These are phyloP conservation scores for Tetanocera ferruginea DNA, from an alignment of 2,888 invertebrate genomes.

Conservation along the genomic window DNA sequence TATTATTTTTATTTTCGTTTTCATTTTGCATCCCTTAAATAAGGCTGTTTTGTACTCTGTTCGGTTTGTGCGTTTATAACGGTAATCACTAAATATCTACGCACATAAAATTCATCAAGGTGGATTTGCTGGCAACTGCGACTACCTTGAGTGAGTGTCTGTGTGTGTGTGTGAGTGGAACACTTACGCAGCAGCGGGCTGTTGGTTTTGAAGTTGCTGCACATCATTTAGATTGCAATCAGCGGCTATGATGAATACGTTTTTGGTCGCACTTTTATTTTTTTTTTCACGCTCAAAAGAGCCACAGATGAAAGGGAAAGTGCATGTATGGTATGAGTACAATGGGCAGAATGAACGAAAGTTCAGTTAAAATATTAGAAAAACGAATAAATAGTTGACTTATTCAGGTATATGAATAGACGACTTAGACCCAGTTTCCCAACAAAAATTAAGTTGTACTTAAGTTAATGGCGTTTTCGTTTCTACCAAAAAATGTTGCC, in stretches of 20 bases:
- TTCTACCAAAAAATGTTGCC: no score
- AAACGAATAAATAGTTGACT: no score
- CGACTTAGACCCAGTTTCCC: no score
- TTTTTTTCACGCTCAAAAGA: not conserved
- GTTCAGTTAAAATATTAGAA: not conserved
- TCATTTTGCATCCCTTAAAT: slow-evolving; percentile 22
- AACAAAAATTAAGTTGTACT: no score
- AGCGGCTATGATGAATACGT: slow-evolving; percentile 3
- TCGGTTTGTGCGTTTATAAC: slow-evolving; percentile 4
- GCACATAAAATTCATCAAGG: slow-evolving; percentile 58
- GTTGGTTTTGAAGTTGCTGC: not conserved
- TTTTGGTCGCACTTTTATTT: not conserved
- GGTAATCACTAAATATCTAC: slow-evolving; percentile 61
- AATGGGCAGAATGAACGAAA: not conserved
- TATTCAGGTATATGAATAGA: no score
- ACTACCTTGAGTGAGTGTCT: not conserved
- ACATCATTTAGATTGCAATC: not conserved
- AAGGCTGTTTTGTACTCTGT: not conserved
- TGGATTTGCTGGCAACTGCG: slow-evolving; percentile 44
- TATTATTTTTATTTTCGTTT: not conserved
- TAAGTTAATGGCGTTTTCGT: no score
- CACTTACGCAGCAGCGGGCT: slow-evolving; percentile 2
- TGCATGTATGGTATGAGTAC: not conserved
- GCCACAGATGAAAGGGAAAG: slow-evolving; percentile 10
- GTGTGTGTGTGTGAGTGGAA: slow-evolving; percentile 34